Evolutionary conservation across 1,140 invertebrate species (phyloP), one percentile per base, ranked within the genome.

Genomic region (Teleogryllus occipitalis): DNA sequence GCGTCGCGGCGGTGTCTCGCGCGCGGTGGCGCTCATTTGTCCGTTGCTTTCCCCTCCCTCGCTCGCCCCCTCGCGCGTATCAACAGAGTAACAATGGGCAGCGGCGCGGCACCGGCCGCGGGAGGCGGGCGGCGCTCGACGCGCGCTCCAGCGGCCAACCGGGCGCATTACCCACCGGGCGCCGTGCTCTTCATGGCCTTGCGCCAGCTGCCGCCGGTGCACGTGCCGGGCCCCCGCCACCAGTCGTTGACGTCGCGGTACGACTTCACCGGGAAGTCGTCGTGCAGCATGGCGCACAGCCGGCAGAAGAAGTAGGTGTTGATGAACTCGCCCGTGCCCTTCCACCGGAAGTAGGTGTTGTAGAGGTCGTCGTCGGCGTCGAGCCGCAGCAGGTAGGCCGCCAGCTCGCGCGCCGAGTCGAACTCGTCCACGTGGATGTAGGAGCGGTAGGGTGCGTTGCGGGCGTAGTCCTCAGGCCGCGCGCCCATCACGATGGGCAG

Each of bases 401-500:
- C 96, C 47, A 98, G 86, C 82, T 95, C 92, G 82, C 92, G 91
- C 0, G 96, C 92, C 12, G 93, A 93, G 6, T 92, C 91, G 85
- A 98, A 99, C 85, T 99, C 96, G 83, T 98, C 96, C 3, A 98
- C 94, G 87, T 99, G 97, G 47, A 99, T 96, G 85, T 91, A 95
- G 0, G 96, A 97, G 82, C 96, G 91, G 82, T 94, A 91, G 0
- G 98, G 97, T 4, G 97, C 94, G 80, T 90, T 92, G 49, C 92
- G 90, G 78, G 91, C 92, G 87, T 99, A 99, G 84, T 99, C 97
- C 48, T 94, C 92, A 0, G 93, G 93, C 54, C 93, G 91, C 0
- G 96, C 97, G 2, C 98, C 98, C 96, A 99, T 98, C 21, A 98
- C 97, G 76, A 98, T 95, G 0, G 96, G 96, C 75, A 98, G 85